Evolutionary conservation across 2,888 invertebrate genomes (phyloP), one percentile per base, ranked within the genome.

Genomic region (Oscheius onirici): DNA sequence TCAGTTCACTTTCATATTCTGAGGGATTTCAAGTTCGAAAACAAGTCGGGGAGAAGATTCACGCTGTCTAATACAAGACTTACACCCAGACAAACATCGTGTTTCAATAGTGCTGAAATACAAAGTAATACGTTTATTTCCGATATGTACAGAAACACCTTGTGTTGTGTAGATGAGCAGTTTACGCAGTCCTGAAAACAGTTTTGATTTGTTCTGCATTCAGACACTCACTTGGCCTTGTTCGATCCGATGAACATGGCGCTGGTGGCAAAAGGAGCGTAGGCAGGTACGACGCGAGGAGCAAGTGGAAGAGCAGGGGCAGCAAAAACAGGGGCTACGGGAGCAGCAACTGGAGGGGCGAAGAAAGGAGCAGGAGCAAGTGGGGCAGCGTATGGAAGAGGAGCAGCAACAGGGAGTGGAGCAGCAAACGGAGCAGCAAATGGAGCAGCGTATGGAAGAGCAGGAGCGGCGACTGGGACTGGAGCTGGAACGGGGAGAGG

Each of bases 241-340:
- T 78, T 78, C 61, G 78, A 78, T 71, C 78, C 78, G 75, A 78
- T 78, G 76, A 76, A 78, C 73, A 78, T 73, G 66, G 78, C 76
- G 40, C 75, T 69, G 49, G 73, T 66, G 41, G 78, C 79, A 54
- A 79, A 77, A 66, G 79, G 79, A 75, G 79, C 72, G 66, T 75
- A 78, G n/a, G 78, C 78, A 60, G 78, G 78, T 2, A 76, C 78
- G 51, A 76, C 44, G 41, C 60, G 60, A 41, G 60, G 60, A 28
- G 28, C n/a, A 20, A 60, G 8, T 17, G 60, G 60, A 13, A 60
- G 41, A 2, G 60, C 44, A 20, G 60, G 44, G 3, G 60, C 60
- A 43, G 60, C 60, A 26, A 60, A 44, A 8, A 60, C 22, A 15
- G 60, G 60, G 34, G 65, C 46, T 22, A 43, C 26, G 8, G 63